A percentile compares a stretch with the other conserved stretches of the same genome.
Conservation (phyloP, 2,113 vertebrate genomes). For the Fulica atra region DNA sequence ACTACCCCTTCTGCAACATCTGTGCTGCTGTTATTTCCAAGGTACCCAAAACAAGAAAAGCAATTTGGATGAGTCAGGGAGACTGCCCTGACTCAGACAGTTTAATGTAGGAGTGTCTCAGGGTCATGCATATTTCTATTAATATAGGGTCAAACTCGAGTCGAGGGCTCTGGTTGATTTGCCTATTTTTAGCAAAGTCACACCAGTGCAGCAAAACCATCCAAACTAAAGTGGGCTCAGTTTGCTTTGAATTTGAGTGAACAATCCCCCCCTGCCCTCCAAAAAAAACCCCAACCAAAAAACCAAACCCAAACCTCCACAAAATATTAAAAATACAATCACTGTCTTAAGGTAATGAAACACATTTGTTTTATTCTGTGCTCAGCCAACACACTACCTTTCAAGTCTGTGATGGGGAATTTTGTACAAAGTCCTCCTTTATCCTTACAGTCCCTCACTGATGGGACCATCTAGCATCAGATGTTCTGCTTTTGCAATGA, state of each 20-base stretch:
- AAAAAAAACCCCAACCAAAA: neutral
- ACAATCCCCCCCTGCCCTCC: too few relatives aligned
- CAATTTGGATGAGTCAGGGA: constrained; percentile 24
- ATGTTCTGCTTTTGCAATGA: neutral
- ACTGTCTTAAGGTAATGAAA: neutral
- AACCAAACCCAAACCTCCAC: too few relatives aligned
- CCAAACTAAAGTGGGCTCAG: neutral
- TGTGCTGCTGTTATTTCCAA: neutral
- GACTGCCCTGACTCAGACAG: constrained; percentile 6
- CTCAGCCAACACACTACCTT: neutral
- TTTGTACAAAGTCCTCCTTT: neutral
- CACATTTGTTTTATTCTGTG: neutral
- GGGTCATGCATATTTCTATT: constrained; percentile 6
- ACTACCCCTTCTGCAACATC: neutral
- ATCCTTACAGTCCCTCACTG: neutral
- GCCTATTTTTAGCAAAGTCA: constrained; percentile 21
- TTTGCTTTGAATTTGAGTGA: neutral
- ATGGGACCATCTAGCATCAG: neutral
- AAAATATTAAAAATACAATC: neutral
- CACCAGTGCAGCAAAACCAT: neutral
- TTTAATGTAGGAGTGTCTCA: neutral
- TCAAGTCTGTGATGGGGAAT: neutral
- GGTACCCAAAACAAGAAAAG: constrained; percentile 16
- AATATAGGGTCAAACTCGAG: constrained; percentile 26
- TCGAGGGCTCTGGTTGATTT: neutral